A percentile compares a stretch with the other conserved stretches of the same genome.
These are phyloP conservation scores for Picathartes gymnocephalus DNA, from an alignment of 2,113 vertebrate genomes.

Conservation along the genomic window DNA sequence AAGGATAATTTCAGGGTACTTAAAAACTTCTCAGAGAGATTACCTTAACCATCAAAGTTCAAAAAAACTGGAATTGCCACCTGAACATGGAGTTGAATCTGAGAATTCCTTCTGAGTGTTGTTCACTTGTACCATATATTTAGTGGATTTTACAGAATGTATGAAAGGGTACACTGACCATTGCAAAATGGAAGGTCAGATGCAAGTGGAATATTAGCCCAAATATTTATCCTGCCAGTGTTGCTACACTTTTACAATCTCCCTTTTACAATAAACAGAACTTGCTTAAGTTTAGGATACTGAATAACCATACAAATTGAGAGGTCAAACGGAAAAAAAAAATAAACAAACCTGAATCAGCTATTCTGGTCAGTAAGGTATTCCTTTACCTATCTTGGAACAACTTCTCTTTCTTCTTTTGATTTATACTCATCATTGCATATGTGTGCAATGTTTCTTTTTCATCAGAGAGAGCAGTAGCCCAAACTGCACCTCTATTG, in stretches of 20 bases:
- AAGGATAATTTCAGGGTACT: background rate
- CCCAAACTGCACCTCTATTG: constrained; percentile 29
- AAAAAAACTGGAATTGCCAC: background rate
- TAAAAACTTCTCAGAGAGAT: background rate
- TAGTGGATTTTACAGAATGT: background rate
- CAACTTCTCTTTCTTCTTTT: constrained; percentile 18
- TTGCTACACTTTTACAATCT: background rate
- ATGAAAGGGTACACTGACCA: background rate
- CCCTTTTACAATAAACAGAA: background rate
- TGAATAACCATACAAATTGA: background rate
- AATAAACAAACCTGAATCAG: background rate
- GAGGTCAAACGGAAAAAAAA: background rate
- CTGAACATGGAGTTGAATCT: background rate
- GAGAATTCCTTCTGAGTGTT: background rate
- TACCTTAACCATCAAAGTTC: background rate
- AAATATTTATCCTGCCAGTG: background rate
- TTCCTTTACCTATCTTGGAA: constrained; percentile 23
- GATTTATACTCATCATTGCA: constrained; percentile 51
- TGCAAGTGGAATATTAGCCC: background rate
- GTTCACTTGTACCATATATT: background rate
- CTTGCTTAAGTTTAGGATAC: background rate
- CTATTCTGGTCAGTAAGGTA: background rate
- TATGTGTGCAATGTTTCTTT: constrained; percentile 25
- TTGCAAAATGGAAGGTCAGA: background rate
- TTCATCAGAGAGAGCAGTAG: background rate